Conservation (phyloP, 1,140 invertebrate genomes). For the Dendrolimus punctatus region DNA sequence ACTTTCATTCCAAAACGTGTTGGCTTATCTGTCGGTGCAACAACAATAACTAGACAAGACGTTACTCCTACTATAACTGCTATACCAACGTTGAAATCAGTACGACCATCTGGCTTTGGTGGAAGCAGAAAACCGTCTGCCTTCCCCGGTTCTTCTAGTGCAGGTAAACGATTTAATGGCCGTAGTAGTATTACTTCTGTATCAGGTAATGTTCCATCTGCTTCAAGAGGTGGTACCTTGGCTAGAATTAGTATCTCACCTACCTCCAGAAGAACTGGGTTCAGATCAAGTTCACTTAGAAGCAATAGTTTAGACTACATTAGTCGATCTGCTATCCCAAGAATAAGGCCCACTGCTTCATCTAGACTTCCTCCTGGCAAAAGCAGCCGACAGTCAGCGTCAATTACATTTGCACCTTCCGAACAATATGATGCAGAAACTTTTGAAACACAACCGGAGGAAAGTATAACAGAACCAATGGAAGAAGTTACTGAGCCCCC, state of each 20-base stretch:
- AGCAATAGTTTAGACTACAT: conserved; percentile 53
- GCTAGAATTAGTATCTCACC: conserved; percentile 62
- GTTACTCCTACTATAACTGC: conserved; percentile 90
- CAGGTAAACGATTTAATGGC: conserved; percentile 68
- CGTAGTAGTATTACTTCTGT: conserved; percentile 51
- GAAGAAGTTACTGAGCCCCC: conserved; percentile 54
- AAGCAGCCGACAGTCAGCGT: conserved; percentile 51
- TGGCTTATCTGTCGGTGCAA: conserved; percentile 77
- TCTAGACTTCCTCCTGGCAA: conserved; percentile 42
- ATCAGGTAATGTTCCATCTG: conserved; percentile 49
- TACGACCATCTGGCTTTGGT: conserved; percentile 74
- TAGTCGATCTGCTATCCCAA: conserved; percentile 65
- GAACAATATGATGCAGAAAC: conserved; percentile 61
- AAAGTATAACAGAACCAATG: conserved; percentile 53
- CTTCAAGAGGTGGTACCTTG: conserved; percentile 59
- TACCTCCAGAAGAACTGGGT: conserved; percentile 71
- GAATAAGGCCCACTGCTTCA: conserved; percentile 74
- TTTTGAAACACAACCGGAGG: conserved; percentile 53
- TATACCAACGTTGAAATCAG: conserved; percentile 82
- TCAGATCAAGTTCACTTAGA: conserved; percentile 61
- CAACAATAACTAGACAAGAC: conserved; percentile 85
- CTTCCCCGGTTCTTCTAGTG: conserved; percentile 54
- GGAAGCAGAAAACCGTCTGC: conserved; percentile 73
- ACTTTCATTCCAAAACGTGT: conserved; percentile 83
- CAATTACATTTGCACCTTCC: conserved; percentile 35